Base-by-base conservation (phyloP, 1,140 invertebrate genomes). In the Trachelipus rathkii region DNA sequence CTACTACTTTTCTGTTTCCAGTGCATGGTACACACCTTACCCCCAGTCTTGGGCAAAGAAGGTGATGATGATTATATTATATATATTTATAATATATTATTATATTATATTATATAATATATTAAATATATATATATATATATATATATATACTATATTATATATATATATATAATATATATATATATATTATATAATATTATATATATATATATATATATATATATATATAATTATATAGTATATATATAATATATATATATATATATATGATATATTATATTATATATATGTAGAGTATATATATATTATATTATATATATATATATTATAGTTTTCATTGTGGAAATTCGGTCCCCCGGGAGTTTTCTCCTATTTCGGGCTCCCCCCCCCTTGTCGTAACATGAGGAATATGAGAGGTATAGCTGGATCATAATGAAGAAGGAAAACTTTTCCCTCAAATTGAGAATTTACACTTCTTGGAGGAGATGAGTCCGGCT, bases 361-460 rank as follows among this genome's bases (percentile, higher is more conserved):
- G 50, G 50, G 11, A 60, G 8, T 2, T 15, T 8, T 13, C 8
- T 8, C 8, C 50, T 8, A 15, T 60, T 60, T 2, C 50, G 50
- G 50, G 89, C n/a, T n/a, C n/a, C n/a, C n/a, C n/a, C n/a, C n/a
- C n/a, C n/a, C n/a, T n/a, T n/a, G 89, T 0, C 87, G 89, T 72
- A 92, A 92, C 2, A 92, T 96, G 87, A 95, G 95, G 81, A 94
- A 96, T 80, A 93, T 83, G 94, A 97, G 83, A 93, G 96, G 84
- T 92, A 95, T 83, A 85, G 95, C 73, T n/a, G n/a, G 89, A 89
- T 23, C 86, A 88, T 15, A n/a, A 85, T 96, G 68, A 90, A 92
- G 77, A 95, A 95, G 83, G 95, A 96, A 83, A 96, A 96, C 85
- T 97, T 96, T 83, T 93, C 94, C 84, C 86, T 96, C 0, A 96